Evolutionary conservation across 2,888 invertebrate species (phyloP).

Genomic region (Limnephilus auricula): DNA sequence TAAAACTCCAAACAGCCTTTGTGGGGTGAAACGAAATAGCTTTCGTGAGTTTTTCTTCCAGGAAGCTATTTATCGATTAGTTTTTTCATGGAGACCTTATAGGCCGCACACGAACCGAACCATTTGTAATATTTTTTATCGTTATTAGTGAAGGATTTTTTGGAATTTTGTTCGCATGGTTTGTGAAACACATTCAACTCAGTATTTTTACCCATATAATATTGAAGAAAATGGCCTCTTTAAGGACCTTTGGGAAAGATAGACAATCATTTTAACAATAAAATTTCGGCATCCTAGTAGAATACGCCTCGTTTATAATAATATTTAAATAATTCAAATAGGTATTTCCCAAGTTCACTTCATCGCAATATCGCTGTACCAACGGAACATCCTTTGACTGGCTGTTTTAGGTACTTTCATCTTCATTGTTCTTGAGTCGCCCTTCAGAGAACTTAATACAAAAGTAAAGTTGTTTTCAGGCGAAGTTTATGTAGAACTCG

Average conservation of each 20-base stretch:
- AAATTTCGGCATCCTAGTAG: background rate
- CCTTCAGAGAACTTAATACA: background rate
- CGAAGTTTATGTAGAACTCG: background rate
- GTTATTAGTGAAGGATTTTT: background rate
- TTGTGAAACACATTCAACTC: background rate
- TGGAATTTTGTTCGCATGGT: background rate
- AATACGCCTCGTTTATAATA: background rate
- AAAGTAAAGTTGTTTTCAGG: slow-evolving; percentile 7
- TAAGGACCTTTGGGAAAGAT: background rate
- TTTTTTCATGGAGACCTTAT: background rate
- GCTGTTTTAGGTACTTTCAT: background rate
- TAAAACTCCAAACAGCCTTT: background rate
- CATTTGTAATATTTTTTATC: background rate
- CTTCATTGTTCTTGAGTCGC: slow-evolving; percentile 4
- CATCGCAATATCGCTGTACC: background rate
- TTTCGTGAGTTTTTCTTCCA: background rate
- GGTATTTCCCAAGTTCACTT: background rate
- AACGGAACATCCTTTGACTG: background rate
- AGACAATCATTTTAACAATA: background rate
- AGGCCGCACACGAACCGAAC: background rate
- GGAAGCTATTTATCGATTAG: background rate
- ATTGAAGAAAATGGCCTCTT: no score
- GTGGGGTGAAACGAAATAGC: background rate
- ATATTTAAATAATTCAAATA: background rate
- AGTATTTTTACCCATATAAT: no score